Evolutionary conservation across 64 coral and sea anemone genomes (phyloP), one percentile per base, ranked within the genome.

Genomic region (Pocillopora verrucosa): DNA sequence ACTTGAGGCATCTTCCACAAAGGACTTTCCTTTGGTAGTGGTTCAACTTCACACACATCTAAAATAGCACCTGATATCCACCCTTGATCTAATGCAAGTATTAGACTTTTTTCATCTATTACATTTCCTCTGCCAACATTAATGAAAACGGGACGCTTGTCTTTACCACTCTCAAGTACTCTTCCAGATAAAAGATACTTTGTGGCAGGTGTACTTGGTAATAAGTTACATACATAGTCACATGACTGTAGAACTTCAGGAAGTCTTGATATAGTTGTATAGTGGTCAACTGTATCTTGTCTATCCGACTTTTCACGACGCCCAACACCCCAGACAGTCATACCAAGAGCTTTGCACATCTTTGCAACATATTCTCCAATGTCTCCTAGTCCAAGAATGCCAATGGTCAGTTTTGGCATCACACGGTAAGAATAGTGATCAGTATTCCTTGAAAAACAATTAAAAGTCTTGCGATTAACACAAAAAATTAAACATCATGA

Each of bases 61-160:
- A 98, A 82, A 87, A 98, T 83, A 67, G 96, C 96, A 34, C 96
- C 96, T 10, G 89, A 91, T 61, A 98, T 94, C 96, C 96, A 98
- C 16, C 83, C 76, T 87, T 89, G 65, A 69, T 98, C 62, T 22
- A 95, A 69, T 51, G 93, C 93, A 77, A 86, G 82, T 22, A 95
- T 20, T 82, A 94, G 84, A 80, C 87, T 90, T 22, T 86, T 88
- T 87, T 95, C 84, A 76, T 89, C 85, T 22, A 98, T 95, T 10
- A 93, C 74, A 90, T 94, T 84, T 19, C 96, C 96, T 68, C 96
- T 74, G n/a, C 96, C 96, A 77, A 98, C 20, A 36, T 94, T 98
- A 37, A 98, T 98, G 61, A 98, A 92, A 13, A 94, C 86, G 14
- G 94, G 92, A 1, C 73, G 67, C 16, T 93, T 96, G 58, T 61